Evolutionary conservation across 2,888 invertebrate species (phyloP).

Genomic region (Erpobdella octoculata): DNA sequence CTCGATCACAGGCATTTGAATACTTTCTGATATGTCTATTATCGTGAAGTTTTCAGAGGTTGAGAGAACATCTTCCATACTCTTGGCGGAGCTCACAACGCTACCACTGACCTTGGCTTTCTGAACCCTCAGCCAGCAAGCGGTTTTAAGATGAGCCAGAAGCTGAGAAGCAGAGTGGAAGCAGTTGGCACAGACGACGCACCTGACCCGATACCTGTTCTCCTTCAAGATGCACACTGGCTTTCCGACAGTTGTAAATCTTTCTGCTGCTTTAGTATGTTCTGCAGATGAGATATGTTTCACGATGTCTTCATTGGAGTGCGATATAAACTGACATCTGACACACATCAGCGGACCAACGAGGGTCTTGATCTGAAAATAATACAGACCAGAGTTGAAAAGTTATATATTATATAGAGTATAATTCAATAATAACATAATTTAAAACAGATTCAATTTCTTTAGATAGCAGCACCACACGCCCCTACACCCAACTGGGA

Average conservation of each 20-base stretch:
- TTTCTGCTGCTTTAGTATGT: constrained; percentile 38
- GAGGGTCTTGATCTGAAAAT: constrained; percentile 39
- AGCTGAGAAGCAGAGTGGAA: constrained; percentile 43
- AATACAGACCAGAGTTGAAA: constrained; percentile 38
- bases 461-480: no score
- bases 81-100: no score
- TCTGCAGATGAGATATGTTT: constrained; percentile 41
- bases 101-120: no score
- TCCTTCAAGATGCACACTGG: constrained; percentile 45
- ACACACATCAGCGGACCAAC: constrained; percentile 46
- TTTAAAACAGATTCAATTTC: no score
- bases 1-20: no score
- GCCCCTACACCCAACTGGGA: no score
- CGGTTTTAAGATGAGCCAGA: constrained; percentile 40
- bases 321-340: constrained; percentile 42
- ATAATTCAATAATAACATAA: neutral
- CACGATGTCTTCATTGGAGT: constrained; percentile 40
- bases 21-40: no score
- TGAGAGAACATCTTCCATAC: no score
- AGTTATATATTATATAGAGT: no score
- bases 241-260: constrained; percentile 12
- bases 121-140: neutral
- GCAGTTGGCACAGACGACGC: constrained; percentile 43
- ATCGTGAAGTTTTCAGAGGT: no score
- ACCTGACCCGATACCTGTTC: constrained; percentile 42